Base-by-base conservation (phyloP, 2,797 vertebrate genomes). In the Sandelia bainsii region DNA sequence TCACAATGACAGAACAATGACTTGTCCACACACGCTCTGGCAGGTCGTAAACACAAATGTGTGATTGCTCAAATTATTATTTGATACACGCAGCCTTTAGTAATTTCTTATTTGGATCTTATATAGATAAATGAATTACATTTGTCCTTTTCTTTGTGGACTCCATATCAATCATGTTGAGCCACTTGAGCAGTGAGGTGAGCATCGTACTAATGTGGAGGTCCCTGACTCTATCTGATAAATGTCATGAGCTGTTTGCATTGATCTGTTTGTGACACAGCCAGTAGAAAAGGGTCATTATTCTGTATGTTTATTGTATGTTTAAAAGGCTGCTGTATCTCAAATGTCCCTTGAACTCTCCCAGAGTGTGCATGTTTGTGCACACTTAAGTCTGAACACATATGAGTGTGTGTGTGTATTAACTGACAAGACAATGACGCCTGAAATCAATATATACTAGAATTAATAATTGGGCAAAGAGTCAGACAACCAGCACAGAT, bases 211-310 rank as follows among this genome's bases (percentile, higher is more conserved):
- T 92, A 88, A 93, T 91, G 87, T 83, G 85, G 71, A 83, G 88
- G 83, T 88, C 86, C 89, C 93, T 79, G 84, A 90, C 82, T 88
- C 82, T 75, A 83, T 85, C 86, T 91, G 88, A 92, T 93, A 91
- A 92, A 93, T 91, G 91, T 93, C 91, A 87, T 74, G 86, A 92
- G 88, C 82, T 87, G 90, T 87, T 81, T 86, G 68, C 89, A 92
- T 92, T 89, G 93, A 93, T 93, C 87, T 80, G 86, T 86, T 87
- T 87, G 87, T 79, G 87, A 89, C 89, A 84, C 45, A 46, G 70
- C 49, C 62, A 45, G 68, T 37, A 72, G 63, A 72, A 76, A 73
- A 80, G 66, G 65, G 50, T 79, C 81, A 80, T 85, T 84, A 84
- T 73, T 64, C 23, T 67, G 25, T 57, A 48, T 8, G 16, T 76